Conservation (phyloP, 2,888 invertebrate genomes). For the Temnothorax rugatulus region DNA sequence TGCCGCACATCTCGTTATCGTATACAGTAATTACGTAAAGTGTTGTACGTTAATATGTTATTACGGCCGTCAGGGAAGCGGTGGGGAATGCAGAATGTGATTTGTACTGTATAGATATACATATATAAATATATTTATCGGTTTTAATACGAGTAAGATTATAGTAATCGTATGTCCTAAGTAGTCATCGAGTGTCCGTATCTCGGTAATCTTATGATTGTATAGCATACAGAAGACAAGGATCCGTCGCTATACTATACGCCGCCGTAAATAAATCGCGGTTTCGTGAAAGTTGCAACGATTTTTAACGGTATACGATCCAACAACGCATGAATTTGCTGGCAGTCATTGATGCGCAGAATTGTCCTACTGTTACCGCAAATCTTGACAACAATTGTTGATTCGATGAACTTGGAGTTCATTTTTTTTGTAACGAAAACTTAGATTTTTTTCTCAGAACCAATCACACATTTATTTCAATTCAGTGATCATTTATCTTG, state of each 20-base stretch:
- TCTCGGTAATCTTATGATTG: constrained; percentile 60
- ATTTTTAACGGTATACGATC: constrained; percentile 41
- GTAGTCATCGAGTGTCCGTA: constrained; percentile 55
- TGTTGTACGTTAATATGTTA: constrained; percentile 38
- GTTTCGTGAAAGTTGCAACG: constrained; percentile 46
- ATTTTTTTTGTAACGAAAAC: constrained; percentile 20
- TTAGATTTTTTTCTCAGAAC: neutral
- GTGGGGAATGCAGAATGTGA: constrained; percentile 56
- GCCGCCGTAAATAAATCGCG: constrained; percentile 44
- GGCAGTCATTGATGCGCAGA: constrained; percentile 32
- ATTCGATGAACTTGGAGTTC: neutral
- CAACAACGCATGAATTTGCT: constrained; percentile 25
- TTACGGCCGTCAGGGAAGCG: constrained; percentile 36
- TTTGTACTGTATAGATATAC: constrained; percentile 63
- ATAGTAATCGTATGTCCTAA: constrained; percentile 57
- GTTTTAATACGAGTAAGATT: constrained; percentile 54
- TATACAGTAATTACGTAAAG: constrained; percentile 38
- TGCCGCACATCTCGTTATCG: constrained; percentile 33
- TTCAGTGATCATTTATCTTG: neutral
- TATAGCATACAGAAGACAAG: constrained; percentile 42
- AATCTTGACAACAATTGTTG: neutral
- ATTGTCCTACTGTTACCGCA: neutral
- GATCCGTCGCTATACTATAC: constrained; percentile 41
- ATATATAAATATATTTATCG: constrained; percentile 61
- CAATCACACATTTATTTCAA: neutral